Conservation (phyloP, 2,797 vertebrate species). For the Eospalax fontanierii region DNA sequence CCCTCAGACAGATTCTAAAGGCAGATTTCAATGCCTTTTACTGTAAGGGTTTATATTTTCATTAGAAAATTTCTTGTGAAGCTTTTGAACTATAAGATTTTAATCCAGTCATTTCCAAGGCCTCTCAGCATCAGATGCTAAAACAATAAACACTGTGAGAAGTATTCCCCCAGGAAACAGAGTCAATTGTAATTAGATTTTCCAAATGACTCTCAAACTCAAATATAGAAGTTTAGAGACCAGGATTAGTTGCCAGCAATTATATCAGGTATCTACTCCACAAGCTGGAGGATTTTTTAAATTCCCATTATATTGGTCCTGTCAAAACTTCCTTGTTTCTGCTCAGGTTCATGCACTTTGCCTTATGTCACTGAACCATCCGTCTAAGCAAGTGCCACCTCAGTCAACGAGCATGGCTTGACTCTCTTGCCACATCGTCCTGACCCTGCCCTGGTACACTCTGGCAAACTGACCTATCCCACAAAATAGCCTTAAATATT, state of each 20-base stretch:
- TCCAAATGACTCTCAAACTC: neutral
- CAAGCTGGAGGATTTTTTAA: neutral
- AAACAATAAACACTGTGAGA: neutral
- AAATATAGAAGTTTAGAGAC: neutral
- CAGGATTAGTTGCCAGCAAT: neutral
- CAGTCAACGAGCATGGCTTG: neutral
- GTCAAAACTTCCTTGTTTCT: neutral
- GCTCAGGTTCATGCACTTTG: neutral
- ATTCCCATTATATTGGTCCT: neutral
- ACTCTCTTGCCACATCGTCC: neutral
- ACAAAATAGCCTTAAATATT: neutral
- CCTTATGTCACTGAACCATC: neutral
- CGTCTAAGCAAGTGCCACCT: neutral
- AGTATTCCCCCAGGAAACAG: neutral
- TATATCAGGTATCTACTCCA: no score
- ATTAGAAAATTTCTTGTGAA: neutral
- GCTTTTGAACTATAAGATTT: neutral
- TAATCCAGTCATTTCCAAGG: neutral
- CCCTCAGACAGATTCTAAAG: constrained; percentile 25
- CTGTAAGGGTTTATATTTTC: neutral
- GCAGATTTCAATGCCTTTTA: neutral
- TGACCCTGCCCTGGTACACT: neutral
- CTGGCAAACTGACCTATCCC: neutral
- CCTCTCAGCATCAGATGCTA: neutral
- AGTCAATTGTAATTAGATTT: neutral